Percentiles rank a stretch among this genome's conserved stretches.
These are phyloP conservation scores for Propsilocerus akamusi DNA, from an alignment of 1,140 invertebrate genomes.

Conservation along the genomic window DNA sequence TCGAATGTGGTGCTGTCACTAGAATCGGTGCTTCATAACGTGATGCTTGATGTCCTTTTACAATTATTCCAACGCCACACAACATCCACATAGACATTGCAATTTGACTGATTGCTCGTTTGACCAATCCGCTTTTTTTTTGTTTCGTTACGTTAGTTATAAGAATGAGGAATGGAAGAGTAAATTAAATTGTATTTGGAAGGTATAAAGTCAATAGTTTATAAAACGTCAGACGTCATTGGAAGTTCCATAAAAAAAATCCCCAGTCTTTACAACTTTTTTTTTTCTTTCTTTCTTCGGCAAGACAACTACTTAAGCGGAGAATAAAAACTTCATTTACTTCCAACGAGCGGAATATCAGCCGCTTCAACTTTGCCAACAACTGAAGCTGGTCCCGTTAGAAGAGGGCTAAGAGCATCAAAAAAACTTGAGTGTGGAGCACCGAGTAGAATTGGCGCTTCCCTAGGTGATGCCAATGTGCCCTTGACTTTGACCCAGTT, in stretches of 20 bases:
- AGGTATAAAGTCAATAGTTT: not conserved
- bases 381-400: slow-evolving; percentile 64
- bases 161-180: not conserved
- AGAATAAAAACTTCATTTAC: slow-evolving; percentile 32
- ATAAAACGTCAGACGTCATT: not conserved
- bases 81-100: not conserved
- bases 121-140: not conserved
- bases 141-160: not conserved
- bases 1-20: slow-evolving; percentile 71
- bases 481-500: slow-evolving; percentile 52
- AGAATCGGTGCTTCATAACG: slow-evolving; percentile 61
- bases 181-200: not conserved
- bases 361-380: slow-evolving; percentile 71
- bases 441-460: slow-evolving; percentile 70
- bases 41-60: slow-evolving; percentile 54
- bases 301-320: not conserved
- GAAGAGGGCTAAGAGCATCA: slow-evolving; percentile 66
- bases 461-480: slow-evolving; percentile 35
- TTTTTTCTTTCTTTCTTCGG: not conserved
- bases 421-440: slow-evolving; percentile 84
- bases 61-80: slow-evolving; percentile 57
- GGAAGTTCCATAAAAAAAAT: not conserved
- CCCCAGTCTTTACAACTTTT: slow-evolving; percentile 1
- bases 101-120: not conserved
- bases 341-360: slow-evolving; percentile 68